Evolutionary conservation across 2,113 vertebrate genomes (phyloP).

Genomic region (Cyprinodon variegatus): DNA sequence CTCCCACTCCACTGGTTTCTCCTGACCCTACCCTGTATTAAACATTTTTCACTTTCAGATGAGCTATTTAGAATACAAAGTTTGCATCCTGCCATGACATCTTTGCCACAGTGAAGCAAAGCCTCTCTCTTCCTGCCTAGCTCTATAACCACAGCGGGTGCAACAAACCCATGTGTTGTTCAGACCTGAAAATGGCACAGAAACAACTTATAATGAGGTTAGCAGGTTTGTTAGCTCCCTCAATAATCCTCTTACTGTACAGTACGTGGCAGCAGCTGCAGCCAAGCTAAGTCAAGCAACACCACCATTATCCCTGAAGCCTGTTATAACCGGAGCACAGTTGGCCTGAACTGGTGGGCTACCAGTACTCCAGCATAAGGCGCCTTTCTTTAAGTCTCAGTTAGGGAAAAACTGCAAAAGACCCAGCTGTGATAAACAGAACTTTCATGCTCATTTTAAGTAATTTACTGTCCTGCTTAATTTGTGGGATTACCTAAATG

Average conservation of each 20-base stretch:
- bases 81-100: too few species aligned
- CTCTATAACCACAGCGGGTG: neutral
- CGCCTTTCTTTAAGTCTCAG: conserved; percentile 3
- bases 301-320: conserved; percentile 51
- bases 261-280: conserved; percentile 45
- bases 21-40: too few species aligned
- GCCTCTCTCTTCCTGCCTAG: neutral
- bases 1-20: too few species aligned
- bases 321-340: conserved; percentile 40
- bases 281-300: conserved; percentile 55
- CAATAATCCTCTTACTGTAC: conserved; percentile 75
- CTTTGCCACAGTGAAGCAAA: neutral
- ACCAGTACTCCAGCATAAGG: conserved; percentile 17
- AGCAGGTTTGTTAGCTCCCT: conserved; percentile 60
- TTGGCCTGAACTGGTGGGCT: neutral
- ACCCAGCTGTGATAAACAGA: neutral
- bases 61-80: too few species aligned
- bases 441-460: neutral
- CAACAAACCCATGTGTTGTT: conserved; percentile 55
- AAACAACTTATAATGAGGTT: conserved; percentile 62
- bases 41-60: too few species aligned
- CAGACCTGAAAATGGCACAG: conserved; percentile 5
- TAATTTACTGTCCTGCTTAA: neutral
- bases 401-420: neutral
- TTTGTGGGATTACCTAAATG: neutral